Evolutionary conservation across 2,888 invertebrate genomes (phyloP).

Genomic region (Liodrosophila aerea): DNA sequence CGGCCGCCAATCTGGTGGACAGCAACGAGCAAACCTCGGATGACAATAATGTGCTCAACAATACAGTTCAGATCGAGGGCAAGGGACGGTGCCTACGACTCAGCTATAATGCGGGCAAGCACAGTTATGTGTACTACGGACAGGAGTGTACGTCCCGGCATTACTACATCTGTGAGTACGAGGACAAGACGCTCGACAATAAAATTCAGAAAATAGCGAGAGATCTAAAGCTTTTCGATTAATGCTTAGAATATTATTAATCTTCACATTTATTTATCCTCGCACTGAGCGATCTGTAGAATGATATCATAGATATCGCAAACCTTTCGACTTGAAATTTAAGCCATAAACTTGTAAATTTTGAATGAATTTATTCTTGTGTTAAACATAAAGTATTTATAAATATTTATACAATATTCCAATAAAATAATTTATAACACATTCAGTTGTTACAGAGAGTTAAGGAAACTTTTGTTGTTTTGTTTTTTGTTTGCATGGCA

Average conservation of each 20-base stretch:
- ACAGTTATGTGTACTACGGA: constrained; percentile 87
- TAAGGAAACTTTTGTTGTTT: constrained; percentile 48
- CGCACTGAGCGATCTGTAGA: no score
- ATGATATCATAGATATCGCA: background rate
- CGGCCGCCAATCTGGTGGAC: constrained; percentile 66
- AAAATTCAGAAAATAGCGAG: constrained; percentile 85
- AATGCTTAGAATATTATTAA: background rate
- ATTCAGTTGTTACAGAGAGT: constrained; percentile 35
- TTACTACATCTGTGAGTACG: constrained; percentile 88
- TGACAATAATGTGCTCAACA: constrained; percentile 78
- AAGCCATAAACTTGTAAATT: constrained; percentile 51
- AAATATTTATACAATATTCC: constrained; percentile 61
- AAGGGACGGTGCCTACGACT: constrained; percentile 89
- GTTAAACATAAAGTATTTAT: constrained; percentile 48
- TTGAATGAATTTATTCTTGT: constrained; percentile 60
- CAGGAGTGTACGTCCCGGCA: constrained; percentile 88
- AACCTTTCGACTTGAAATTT: background rate
- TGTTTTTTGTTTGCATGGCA: constrained; percentile 51
- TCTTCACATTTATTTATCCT: no score
- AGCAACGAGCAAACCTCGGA: constrained; percentile 53
- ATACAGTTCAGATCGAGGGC: constrained; percentile 84
- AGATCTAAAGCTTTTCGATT: constrained; percentile 72
- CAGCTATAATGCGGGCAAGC: constrained; percentile 85
- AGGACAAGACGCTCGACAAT: constrained; percentile 85
- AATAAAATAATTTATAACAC: constrained; percentile 64